phyloP scores from a whole-genome alignment of 53 echinoderm and acorn worm species.

The Patiria pectinifera region DNA sequence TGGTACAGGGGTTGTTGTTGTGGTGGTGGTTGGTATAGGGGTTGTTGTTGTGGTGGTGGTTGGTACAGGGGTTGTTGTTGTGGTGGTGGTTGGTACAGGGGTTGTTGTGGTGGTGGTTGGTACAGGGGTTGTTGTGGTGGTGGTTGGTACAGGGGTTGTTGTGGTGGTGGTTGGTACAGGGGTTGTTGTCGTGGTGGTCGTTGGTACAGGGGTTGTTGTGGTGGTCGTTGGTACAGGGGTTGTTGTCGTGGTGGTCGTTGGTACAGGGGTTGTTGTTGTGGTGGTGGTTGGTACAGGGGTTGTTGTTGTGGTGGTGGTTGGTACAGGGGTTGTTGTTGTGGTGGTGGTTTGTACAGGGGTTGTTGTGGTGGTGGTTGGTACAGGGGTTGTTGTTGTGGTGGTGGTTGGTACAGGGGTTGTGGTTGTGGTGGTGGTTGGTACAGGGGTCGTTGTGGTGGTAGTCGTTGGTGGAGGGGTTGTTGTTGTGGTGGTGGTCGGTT shows the following conservation, averaged over 20 bases:
- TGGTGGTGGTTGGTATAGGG: neutral
- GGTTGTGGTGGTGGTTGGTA: neutral
- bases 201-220: neutral
- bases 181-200: neutral
- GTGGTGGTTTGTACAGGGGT: neutral
- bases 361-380: neutral
- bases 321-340: neutral
- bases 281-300: neutral
- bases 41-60: neutral
- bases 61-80: neutral
- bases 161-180: too few relatives aligned
- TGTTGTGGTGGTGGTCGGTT: neutral
- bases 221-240: neutral
- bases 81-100: neutral
- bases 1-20: neutral
- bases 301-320: neutral
- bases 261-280: neutral
- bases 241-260: neutral
- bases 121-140: neutral
- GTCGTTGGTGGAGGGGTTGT: neutral
- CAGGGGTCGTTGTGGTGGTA: neutral
- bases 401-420: neutral
- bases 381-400: neutral
- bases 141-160: neutral
- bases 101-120: neutral